These are phyloP conservation scores for Aleiodes testaceus DNA, from an alignment of 2,888 invertebrate species.

Conservation along the genomic window DNA sequence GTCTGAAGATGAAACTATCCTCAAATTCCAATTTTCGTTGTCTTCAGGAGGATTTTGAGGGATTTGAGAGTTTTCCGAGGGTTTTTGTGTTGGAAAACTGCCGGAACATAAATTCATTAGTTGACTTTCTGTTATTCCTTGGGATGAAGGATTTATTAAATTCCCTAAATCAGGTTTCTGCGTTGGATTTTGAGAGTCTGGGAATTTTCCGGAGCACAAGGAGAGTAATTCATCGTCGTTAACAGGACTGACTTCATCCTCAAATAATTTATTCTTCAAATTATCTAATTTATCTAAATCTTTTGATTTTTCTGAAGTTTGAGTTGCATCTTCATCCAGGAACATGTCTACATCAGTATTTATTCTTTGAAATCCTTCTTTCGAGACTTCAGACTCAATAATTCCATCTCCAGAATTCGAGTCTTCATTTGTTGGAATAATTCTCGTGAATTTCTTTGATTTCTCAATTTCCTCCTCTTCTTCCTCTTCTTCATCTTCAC, in stretches of 20 bases:
- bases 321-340: slow-evolving; percentile 43
- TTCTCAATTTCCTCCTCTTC: slow-evolving; percentile 69
- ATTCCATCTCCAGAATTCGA: slow-evolving; percentile 48
- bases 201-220: slow-evolving; percentile 74
- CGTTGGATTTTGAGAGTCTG: slow-evolving; percentile 35
- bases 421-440: slow-evolving; percentile 61
- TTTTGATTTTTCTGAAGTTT: not conserved
- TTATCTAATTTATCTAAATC: slow-evolving; percentile 50
- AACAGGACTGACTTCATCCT: slow-evolving; percentile 61
- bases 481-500: slow-evolving; percentile 69
- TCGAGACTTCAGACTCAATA: slow-evolving; percentile 1
- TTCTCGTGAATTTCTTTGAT: slow-evolving; percentile 58
- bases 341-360: slow-evolving; percentile 58
- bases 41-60: slow-evolving; percentile 44
- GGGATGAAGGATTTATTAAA: slow-evolving; percentile 40
- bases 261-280: slow-evolving; percentile 72
- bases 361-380: slow-evolving; percentile 43
- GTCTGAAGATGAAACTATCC: slow-evolving; percentile 57
- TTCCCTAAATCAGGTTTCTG: slow-evolving; percentile 26
- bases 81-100: slow-evolving; percentile 72
- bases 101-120: slow-evolving; percentile 75
- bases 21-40: slow-evolving; percentile 46
- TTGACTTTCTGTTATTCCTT: slow-evolving; percentile 59
- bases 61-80: too few species aligned
- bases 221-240: slow-evolving; percentile 75